Base-by-base conservation (phyloP, 2,797 vertebrate species). In the Spheniscus humboldti region DNA sequence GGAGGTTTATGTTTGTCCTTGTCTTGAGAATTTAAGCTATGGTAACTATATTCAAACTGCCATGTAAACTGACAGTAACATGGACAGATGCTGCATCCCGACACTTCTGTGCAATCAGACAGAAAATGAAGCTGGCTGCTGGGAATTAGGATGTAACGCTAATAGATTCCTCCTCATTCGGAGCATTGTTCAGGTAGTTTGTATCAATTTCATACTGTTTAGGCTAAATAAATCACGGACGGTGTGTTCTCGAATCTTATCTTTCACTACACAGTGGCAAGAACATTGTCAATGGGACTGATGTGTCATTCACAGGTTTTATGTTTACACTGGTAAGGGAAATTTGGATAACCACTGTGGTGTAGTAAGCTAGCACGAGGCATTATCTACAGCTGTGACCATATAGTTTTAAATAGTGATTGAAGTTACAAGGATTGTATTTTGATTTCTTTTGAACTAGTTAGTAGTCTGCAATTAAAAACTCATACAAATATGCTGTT, bases 201-300 rank as follows among this genome's bases (percentile, higher is more conserved):
- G 1, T 14, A 24, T 53, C 68, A 23, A 7, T 9, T 33, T 7
- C 35, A 3, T 18, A 10, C 43, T 39, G 69, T 67, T 57, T 17
- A 35, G 68, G 66, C 31, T 31, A 7, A 35, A 23, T 13, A 17
- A 74, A 16, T 43, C 6, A 30, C 2, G 82, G 67, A 24, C 23
- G 4, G 55, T 1, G 2, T 2, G 1, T 53, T 53, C 64, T 43
- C 4, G 2, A 9, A 2, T 7, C 24, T 56, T 20, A 1, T 5
- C 64, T 68, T 30, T 45, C 41, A 1, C 41, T 23, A 9, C 27
- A 2, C 24, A 2, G 60, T 10, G 39, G 14, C 22, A 47, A 3
- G 64, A 48, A 8, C 18, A 0, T 2, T 25, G 55, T 10, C 41
- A 39, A 71, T 3, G 18, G 25, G 39, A 35, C 1, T 13, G 59